Evolutionary conservation across 2,888 invertebrate species (phyloP).

Genomic region (Agonopterix subpropinquella): DNA sequence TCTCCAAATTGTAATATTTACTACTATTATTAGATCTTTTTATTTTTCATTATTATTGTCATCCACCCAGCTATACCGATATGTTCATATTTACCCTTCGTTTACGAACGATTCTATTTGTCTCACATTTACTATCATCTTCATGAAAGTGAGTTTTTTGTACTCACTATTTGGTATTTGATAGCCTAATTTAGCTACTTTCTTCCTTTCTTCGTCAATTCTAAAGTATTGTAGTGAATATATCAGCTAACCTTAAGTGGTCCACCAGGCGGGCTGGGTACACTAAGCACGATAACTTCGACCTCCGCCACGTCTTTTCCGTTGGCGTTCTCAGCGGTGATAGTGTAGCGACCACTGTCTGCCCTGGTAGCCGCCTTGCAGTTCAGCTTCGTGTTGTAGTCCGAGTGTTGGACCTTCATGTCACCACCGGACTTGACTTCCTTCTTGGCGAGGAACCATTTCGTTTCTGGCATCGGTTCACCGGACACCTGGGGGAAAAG

Average conservation of each 20-base stretch:
- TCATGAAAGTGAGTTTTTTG: too few species aligned
- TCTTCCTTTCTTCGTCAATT: too few species aligned
- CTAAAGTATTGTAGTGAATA: too few species aligned
- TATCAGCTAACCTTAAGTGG: conserved; percentile 83
- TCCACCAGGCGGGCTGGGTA: conserved; percentile 92
- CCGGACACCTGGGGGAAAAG: conserved; percentile 75
- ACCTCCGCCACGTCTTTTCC: conserved; percentile 97
- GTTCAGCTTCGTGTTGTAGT: conserved; percentile 90
- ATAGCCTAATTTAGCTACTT: too few species aligned
- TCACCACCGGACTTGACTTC: conserved; percentile 85
- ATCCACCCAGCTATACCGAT: too few species aligned
- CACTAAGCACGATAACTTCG: conserved; percentile 91
- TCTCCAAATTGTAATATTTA: too few species aligned
- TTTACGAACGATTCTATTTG: too few species aligned
- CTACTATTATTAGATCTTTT: too few species aligned
- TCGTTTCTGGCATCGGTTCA: conserved; percentile 95
- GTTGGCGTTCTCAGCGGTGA: conserved; percentile 94
- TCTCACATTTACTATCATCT: too few species aligned
- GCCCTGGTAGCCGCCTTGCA: conserved; percentile 87
- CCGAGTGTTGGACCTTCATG: conserved; percentile 85
- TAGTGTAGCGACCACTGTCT: conserved; percentile 93
- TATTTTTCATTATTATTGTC: too few species aligned
- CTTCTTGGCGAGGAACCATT: conserved; percentile 90
- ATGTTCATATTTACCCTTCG: too few species aligned
- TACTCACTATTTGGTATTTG: too few species aligned